Conservation (phyloP, 1,140 invertebrate species). For the Drosophila nannoptera region DNA sequence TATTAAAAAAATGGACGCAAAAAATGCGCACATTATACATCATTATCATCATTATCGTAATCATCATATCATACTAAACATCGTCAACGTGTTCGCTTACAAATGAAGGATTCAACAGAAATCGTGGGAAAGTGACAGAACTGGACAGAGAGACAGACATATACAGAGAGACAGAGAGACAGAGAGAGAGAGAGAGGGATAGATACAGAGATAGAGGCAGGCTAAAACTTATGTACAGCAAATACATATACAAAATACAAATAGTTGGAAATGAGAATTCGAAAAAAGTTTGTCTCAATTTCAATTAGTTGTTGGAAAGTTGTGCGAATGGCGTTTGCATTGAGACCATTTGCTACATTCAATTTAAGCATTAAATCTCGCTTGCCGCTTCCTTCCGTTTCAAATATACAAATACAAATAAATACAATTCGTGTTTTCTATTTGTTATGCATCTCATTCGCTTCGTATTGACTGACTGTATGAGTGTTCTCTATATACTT, state of each 20-base stretch:
- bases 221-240: conserved; percentile 72
- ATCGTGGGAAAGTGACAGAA: conserved; percentile 7
- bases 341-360: conserved; percentile 39
- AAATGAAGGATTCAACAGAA: conserved; percentile 40
- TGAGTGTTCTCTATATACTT: conserved; percentile 52
- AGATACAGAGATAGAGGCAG: conserved; percentile 24
- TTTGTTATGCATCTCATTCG: conserved; percentile 19
- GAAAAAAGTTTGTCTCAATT: conserved; percentile 13
- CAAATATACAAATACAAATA: conserved; percentile 77
- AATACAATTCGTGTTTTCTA: conserved; percentile 59
- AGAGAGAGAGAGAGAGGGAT: conserved; percentile 17
- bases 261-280: conserved; percentile 30
- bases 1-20: conserved; percentile 50
- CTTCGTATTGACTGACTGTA: conserved; percentile 41
- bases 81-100: conserved; percentile 15
- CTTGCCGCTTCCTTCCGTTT: conserved; percentile 18
- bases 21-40: conserved; percentile 38
- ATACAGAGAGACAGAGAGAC: conserved; percentile 18
- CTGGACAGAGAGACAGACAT: conserved; percentile 14
- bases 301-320: conserved; percentile 35
- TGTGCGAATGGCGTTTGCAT: conserved; percentile 56
- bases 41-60: conserved; percentile 13
- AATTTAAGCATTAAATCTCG: conserved; percentile 17
- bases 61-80: conserved; percentile 3
- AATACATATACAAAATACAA: conserved; percentile 50